phyloP scores from a whole-genome alignment of 1,140 invertebrate genomes.

The Lepidostoma basale region DNA sequence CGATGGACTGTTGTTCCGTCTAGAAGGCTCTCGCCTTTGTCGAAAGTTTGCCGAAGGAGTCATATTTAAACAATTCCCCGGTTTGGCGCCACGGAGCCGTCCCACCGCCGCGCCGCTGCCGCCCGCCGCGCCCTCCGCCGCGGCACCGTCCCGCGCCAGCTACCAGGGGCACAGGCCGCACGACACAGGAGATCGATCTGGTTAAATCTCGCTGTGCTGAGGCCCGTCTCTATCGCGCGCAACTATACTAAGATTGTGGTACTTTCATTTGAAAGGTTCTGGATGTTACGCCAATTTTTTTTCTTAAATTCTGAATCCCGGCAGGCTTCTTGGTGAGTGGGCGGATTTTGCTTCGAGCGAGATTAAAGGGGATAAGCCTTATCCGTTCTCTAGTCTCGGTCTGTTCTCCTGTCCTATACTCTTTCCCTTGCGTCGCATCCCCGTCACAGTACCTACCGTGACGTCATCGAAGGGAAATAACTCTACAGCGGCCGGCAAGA shows the following conservation, averaged over 20 bases:
- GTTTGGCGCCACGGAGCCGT: constrained; percentile 31
- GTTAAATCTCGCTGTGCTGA: neutral
- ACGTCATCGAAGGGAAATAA: constrained; percentile 1
- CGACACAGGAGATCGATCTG: constrained; percentile 29
- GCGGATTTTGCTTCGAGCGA: neutral
- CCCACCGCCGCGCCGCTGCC: neutral
- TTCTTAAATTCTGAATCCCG: neutral
- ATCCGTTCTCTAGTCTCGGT: constrained; percentile 18
- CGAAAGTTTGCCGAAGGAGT: constrained; percentile 28
- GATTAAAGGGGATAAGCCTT: neutral
- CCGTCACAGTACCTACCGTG: neutral
- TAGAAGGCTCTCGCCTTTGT: neutral
- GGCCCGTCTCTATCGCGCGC: neutral
- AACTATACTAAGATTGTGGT: neutral
- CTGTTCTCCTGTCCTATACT: constrained; percentile 13
- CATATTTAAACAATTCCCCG: constrained; percentile 16
- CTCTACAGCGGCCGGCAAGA: neutral
- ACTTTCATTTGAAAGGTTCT: neutral
- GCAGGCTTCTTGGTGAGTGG: neutral
- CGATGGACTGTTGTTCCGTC: neutral
- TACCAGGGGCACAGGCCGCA: constrained; percentile 16
- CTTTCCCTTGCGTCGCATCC: constrained; percentile 19
- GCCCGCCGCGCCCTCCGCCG: neutral
- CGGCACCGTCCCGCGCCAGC: neutral
- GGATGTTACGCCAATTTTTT: neutral